Evolutionary conservation across 1,140 invertebrate species (phyloP).

Genomic region (Bradysia coprophila): DNA sequence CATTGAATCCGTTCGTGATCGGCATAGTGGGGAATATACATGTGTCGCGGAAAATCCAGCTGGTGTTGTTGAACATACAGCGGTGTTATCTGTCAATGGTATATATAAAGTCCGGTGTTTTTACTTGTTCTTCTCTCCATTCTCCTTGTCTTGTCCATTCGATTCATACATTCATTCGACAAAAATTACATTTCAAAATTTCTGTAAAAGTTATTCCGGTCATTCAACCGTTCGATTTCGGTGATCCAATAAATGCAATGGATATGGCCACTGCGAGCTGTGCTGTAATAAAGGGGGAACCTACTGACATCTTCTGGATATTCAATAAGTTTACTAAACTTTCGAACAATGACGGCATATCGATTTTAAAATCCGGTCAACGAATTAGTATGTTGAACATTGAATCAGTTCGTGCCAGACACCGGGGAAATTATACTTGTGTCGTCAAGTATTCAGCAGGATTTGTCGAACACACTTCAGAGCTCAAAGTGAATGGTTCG

Average conservation of each 20-base stretch:
- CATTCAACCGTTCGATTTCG: slow-evolving; percentile 49
- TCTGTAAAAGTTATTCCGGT: too few species aligned
- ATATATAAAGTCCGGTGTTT: too few species aligned
- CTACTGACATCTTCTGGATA: slow-evolving; percentile 41
- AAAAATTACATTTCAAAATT: too few species aligned
- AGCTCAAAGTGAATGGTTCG: slow-evolving; percentile 37
- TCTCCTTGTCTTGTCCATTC: not conserved
- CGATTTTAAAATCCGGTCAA: slow-evolving; percentile 19
- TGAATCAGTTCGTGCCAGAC: slow-evolving; percentile 29
- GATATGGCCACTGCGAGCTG: slow-evolving; percentile 33
- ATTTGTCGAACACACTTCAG: slow-evolving; percentile 22
- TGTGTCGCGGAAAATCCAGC: slow-evolving; percentile 58
- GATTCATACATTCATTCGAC: too few species aligned
- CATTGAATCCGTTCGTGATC: slow-evolving; percentile 38
- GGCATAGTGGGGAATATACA: slow-evolving; percentile 48
- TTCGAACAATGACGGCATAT: slow-evolving; percentile 13
- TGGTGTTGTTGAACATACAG: slow-evolving; percentile 45
- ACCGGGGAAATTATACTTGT: slow-evolving; percentile 40
- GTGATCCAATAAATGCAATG: slow-evolving; percentile 30
- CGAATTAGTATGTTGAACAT: slow-evolving; percentile 36
- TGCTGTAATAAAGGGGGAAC: slow-evolving; percentile 40
- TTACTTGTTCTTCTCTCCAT: not conserved
- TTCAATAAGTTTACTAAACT: slow-evolving; percentile 27
- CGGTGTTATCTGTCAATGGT: slow-evolving; percentile 45
- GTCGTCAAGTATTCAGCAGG: slow-evolving; percentile 32